These are phyloP conservation scores for Kuschelorhynchus macadamiae DNA, from an alignment of 2,888 invertebrate genomes.

Conservation along the genomic window DNA sequence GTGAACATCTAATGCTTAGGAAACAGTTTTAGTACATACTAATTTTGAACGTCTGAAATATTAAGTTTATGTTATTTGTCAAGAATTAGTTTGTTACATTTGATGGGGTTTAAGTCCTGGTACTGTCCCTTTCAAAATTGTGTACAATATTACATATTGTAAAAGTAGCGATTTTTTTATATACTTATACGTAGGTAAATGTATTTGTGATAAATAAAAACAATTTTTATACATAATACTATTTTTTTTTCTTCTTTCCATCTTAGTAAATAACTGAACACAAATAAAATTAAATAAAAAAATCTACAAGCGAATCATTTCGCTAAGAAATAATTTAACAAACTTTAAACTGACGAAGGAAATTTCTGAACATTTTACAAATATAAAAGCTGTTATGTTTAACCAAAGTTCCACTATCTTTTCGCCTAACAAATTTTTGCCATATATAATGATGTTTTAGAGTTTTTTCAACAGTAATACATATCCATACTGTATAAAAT, in stretches of 20 bases:
- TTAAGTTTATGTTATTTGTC: no score
- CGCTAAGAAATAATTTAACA: constrained; percentile 28
- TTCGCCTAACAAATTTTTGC: no score
- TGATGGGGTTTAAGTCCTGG: not conserved
- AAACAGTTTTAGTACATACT: no score
- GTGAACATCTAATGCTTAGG: no score
- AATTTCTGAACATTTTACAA: constrained; percentile 10
- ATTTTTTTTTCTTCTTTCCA: constrained; percentile 24
- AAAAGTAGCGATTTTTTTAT: not conserved
- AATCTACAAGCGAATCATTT: constrained; percentile 18
- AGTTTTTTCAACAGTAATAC: no score
- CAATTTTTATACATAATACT: constrained; percentile 35
- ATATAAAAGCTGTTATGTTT: not conserved
- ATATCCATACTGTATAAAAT: no score
- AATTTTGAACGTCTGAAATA: no score
- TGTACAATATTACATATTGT: not conserved
- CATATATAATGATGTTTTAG: no score
- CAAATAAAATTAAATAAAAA: constrained; percentile 36
- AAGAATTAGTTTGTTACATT: no score
- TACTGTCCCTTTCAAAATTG: constrained; percentile 19
- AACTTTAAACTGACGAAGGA: not conserved
- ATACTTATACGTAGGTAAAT: not conserved
- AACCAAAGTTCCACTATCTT: not conserved
- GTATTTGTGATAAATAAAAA: constrained; percentile 30
- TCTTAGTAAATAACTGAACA: constrained; percentile 28